Percentiles rank a stretch among this genome's conserved stretches.
These are phyloP conservation scores for Glossosoma conforme DNA, from an alignment of 1,140 invertebrate species.

Conservation along the genomic window DNA sequence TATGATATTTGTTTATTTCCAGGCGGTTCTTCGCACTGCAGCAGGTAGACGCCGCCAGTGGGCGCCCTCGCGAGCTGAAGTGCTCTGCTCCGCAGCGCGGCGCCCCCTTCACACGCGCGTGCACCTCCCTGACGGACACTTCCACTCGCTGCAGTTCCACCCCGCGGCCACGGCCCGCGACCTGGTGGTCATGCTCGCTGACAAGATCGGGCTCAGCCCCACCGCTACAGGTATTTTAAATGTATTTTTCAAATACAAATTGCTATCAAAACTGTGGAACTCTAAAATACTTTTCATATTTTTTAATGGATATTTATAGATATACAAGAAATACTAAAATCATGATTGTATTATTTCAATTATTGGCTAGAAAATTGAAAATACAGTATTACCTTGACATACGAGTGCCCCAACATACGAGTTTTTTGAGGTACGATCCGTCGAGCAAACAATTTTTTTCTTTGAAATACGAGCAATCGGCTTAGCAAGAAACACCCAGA, in stretches of 20 bases:
- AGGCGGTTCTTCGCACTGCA: conserved; percentile 79
- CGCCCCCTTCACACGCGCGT: conserved; percentile 87
- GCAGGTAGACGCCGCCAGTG: conserved; percentile 82
- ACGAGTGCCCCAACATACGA: too few species aligned
- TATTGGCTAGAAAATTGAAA: too few species aligned
- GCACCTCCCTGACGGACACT: conserved; percentile 91
- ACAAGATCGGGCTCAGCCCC: conserved; percentile 85
- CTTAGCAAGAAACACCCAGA: too few species aligned
- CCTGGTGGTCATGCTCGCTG: conserved; percentile 82
- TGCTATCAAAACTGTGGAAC: conserved; percentile 2
- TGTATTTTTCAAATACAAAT: conserved; percentile 6
- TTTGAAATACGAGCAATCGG: too few species aligned
- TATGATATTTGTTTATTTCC: too few species aligned
- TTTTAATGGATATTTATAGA: too few species aligned
- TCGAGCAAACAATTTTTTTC: too few species aligned
- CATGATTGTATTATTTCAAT: too few species aligned
- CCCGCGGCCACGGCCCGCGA: conserved; percentile 89
- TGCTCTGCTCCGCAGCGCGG: conserved; percentile 87
- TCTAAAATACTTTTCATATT: too few species aligned
- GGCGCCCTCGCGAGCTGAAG: conserved; percentile 90
- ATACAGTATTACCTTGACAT: too few species aligned
- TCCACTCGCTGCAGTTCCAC: conserved; percentile 92
- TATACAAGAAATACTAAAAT: too few species aligned
- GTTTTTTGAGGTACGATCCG: too few species aligned
- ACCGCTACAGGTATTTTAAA: conserved; percentile 62